phyloP scores from a whole-genome alignment of 2,113 vertebrate species.

The Trematomus loennbergii region DNA sequence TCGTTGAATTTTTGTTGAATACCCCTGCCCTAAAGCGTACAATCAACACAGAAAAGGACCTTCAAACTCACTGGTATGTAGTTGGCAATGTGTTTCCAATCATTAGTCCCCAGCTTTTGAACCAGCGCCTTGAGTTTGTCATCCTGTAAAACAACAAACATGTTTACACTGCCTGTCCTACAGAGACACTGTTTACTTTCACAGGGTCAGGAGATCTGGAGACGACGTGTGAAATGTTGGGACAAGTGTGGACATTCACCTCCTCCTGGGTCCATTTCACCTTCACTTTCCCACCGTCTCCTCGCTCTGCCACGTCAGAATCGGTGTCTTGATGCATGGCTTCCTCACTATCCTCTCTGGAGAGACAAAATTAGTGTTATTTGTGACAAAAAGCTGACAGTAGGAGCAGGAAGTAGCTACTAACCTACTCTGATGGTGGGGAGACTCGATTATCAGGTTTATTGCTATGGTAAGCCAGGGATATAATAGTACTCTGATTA shows the following conservation, averaged over 20 bases:
- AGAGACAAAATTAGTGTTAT: conserved; percentile 28
- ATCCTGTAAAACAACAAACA: conserved; percentile 84
- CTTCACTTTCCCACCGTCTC: conserved; percentile 90
- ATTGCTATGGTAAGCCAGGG: background rate
- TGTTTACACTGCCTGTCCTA: background rate
- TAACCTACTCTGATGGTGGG: background rate
- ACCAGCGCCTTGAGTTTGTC: conserved; percentile 91
- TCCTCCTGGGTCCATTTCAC: conserved; percentile 96
- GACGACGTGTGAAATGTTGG: background rate
- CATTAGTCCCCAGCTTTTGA: conserved; percentile 88
- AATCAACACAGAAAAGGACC: background rate
- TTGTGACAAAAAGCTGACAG: background rate
- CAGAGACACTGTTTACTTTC: background rate
- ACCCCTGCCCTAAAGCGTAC: background rate
- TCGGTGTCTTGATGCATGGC: conserved; percentile 90
- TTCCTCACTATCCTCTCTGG: conserved; percentile 94
- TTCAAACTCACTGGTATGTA: conserved; percentile 89
- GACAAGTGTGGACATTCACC: conserved; percentile 75
- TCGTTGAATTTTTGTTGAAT: too few species aligned
- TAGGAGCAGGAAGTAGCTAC: background rate
- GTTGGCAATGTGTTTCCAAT: conserved; percentile 94
- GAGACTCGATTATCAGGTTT: conserved; percentile 18
- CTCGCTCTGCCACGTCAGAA: conserved; percentile 90
- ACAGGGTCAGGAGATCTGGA: background rate
- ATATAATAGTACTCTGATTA: too few species aligned